Percentiles rank a stretch among this genome's conserved stretches.
phyloP scores from a whole-genome alignment of 2,113 vertebrate species.

The Gasterosteus aculeatus region DNA sequence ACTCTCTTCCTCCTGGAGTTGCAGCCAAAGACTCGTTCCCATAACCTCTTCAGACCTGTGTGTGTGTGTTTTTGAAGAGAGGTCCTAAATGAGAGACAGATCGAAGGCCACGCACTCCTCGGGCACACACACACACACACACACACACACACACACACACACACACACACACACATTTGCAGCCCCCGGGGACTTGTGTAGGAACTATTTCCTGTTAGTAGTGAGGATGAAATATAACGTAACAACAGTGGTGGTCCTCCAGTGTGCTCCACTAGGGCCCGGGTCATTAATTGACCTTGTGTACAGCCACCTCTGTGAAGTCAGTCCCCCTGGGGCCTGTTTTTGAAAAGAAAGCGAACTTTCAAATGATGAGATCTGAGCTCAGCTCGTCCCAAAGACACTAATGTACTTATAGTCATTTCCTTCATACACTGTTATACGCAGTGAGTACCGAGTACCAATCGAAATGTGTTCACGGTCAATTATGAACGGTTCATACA shows the following conservation, averaged over 20 bases:
- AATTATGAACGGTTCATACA: not conserved
- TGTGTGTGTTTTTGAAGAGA: conserved; percentile 48
- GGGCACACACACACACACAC: conserved; percentile 31
- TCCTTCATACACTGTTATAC: not conserved
- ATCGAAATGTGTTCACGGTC: not conserved
- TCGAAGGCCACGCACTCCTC: conserved; percentile 27
- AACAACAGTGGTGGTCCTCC: conserved; percentile 56
- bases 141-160: conserved; percentile 5
- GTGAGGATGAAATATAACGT: conserved; percentile 55
- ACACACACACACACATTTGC: conserved; percentile 29
- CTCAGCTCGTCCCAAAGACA: not conserved
- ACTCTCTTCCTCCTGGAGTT: conserved; percentile 7
- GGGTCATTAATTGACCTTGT: conserved; percentile 15
- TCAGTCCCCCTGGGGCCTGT: not conserved
- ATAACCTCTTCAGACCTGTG: conserved; percentile 65
- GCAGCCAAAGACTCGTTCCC: conserved; percentile 61
- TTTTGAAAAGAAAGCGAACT: not conserved
- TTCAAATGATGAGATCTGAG: not conserved
- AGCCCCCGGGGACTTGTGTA: conserved; percentile 46
- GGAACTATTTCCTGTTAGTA: conserved; percentile 73
- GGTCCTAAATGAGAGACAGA: conserved; percentile 50
- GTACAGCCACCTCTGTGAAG: not conserved
- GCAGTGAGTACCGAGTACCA: not conserved
- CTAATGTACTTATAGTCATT: not conserved
- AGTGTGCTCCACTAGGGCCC: conserved; percentile 48